Evolutionary conservation across 2,888 invertebrate genomes (phyloP).

Genomic region (Cryptus viduatorius): DNA sequence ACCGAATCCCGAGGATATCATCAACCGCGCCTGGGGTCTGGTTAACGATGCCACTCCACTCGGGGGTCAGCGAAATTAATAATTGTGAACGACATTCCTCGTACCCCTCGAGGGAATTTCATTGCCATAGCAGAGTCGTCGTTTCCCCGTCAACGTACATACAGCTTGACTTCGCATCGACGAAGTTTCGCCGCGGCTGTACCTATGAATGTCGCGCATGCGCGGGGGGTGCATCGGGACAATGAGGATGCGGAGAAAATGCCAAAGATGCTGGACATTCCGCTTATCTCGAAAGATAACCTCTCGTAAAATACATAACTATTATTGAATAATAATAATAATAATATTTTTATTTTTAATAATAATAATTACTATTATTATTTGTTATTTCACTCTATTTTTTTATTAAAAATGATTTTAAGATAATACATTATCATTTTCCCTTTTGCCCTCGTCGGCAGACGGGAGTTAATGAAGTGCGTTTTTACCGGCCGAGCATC

Average conservation of each 20-base stretch:
- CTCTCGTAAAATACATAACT: no score
- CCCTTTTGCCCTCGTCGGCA: no score
- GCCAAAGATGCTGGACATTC: background rate
- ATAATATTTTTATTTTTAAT: background rate
- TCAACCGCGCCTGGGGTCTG: conserved; percentile 7
- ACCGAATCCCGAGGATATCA: conserved; percentile 17
- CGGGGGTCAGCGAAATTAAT: conserved; percentile 21
- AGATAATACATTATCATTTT: no score
- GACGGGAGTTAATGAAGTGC: no score
- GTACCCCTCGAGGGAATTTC: conserved; percentile 2
- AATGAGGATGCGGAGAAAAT: background rate
- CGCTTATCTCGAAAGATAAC: no score
- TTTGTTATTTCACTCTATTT: no score
- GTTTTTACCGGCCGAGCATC: background rate
- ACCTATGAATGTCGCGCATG: background rate
- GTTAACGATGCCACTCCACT: background rate
- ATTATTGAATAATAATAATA: no score
- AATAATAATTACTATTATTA: no score
- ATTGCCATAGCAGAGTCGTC: conserved; percentile 5
- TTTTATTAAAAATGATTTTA: no score
- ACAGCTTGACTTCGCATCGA: conserved; percentile 10
- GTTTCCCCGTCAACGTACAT: conserved; percentile 1
- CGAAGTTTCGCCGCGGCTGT: background rate
- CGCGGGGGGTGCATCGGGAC: background rate
- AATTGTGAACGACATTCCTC: conserved; percentile 26